Base-by-base conservation (phyloP, 2,113 vertebrate species). In the Mormoops blainvillei region DNA sequence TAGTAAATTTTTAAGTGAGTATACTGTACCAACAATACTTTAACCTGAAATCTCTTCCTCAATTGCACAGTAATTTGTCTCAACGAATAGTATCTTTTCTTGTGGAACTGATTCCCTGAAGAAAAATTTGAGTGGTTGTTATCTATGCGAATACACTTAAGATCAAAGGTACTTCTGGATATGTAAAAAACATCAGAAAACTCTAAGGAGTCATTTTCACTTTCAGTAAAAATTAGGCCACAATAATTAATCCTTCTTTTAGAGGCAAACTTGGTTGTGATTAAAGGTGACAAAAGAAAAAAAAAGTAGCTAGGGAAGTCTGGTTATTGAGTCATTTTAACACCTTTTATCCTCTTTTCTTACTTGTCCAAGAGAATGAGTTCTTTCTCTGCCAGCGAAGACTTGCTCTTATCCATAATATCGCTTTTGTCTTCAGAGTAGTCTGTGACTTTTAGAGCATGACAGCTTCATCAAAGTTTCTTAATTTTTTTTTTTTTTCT, bases 391-490 rank as follows among this genome's bases (percentile, higher is more conserved):
- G 77, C 41, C 13, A 45, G 87, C 91, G 78, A 95, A 93, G 74
- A 89, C 43, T 94, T 98, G 14, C 97, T 98, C 94, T 98, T 94
- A 90, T 80, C 80, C 41, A 92, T 86, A 97, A 96, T 97, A 98
- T 97, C 97, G 95, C 90, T 65, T 97, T 92, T 96, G 65, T 98
- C 97, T 94, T 96, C n/a, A 93, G 97, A 93, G 96, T 90, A 24
- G 2, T 97, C 80, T 96, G 89, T 98, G 96, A 97, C 92, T 98
- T 97, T 97, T 70, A 97, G 94, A 98, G 93, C 38, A 96, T 98
- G 97, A 98, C 87, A 97, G 87, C 81, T 98, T 97, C 96, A 98
- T 98, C 92, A 95, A 58, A 96, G 33, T 93, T 97, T 97, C 31
- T 98, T 84, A 97, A 97, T 68, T 54, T 91, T 96, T 97, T 96